Evolutionary conservation across 1,140 invertebrate genomes (phyloP), one percentile per base, ranked within the genome.

Genomic region (Aphidius ervi): DNA sequence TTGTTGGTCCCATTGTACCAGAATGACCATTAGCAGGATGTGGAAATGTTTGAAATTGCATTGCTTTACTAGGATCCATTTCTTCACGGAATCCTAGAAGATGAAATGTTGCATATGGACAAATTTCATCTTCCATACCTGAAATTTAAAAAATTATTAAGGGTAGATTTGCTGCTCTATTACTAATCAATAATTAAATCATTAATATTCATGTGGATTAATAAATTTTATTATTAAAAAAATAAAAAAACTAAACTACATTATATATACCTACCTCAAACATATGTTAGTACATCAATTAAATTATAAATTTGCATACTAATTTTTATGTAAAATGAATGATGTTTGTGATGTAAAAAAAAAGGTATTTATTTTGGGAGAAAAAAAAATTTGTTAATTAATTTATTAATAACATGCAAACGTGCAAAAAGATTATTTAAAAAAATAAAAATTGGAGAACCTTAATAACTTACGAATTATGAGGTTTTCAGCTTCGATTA

Each of bases 111-210:
- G 93, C 93, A 78, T 95, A 95, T 9, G 93, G 93, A 78, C 92
- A 94, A 74, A 95, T 95, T 76, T 95, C 93, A 79, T 95, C 93
- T 76, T 95, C 93, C 86, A 93, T 92, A 76, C 92, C 92, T 91
- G 82, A 62, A 76, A 63, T 65, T 57, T 37, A 70, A 65, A 53
- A 67, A 64, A 61, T 58, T 58, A 74, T 68, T 45, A 56, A 70
- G 73, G 75, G 74, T 78, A 77, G 76, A 77, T 68, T 70, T 72
- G 73, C 47, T 43, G 39, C 23, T 49, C 49, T 10, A 52, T 59
- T 56, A 60, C 8, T 62, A 8, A 45, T 46, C 8, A 52, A 42
- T 58, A 50, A 16, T 23, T 56, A 56, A 20, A 9, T 50, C n/a
- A 48, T 45, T 20, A 40, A 41, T 16, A 16, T 16, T 16, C 16